Evolutionary conservation across 2,888 invertebrate species (phyloP).

Genomic region (Lysandra coridon): DNA sequence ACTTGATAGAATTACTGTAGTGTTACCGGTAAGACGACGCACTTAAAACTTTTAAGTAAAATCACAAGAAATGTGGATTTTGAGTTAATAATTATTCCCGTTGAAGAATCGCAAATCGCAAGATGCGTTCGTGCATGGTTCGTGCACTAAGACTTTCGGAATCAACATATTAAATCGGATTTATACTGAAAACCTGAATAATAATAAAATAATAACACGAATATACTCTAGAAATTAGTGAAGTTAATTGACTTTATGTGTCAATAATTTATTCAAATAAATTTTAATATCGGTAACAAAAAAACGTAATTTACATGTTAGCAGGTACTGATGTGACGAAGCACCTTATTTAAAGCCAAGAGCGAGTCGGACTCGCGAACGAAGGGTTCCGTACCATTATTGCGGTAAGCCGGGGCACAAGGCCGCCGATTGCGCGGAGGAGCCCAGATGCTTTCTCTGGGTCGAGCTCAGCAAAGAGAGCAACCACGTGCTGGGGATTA

Average conservation of each 20-base stretch:
- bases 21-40: not conserved
- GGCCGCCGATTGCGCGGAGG: not conserved
- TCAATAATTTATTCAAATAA: conserved; percentile 11
- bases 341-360: not conserved
- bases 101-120: too few species aligned
- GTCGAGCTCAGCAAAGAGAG: not conserved
- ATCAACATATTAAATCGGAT: not conserved
- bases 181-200: not conserved
- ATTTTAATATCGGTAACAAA: conserved; percentile 1
- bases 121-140: too few species aligned
- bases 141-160: not conserved
- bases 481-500: too few species aligned
- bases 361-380: too few species aligned
- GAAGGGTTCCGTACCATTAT: too few species aligned
- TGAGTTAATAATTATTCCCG: too few species aligned
- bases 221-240: not conserved
- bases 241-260: conserved; percentile 3
- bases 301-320: conserved; percentile 25
- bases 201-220: not conserved
- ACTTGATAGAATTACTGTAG: not conserved
- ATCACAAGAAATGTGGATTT: too few species aligned
- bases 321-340: not conserved
- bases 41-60: too few species aligned
- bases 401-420: conserved; percentile 20
- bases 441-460: not conserved